Base-by-base conservation (phyloP, 2,888 invertebrate species). In the Hyles lineata region DNA sequence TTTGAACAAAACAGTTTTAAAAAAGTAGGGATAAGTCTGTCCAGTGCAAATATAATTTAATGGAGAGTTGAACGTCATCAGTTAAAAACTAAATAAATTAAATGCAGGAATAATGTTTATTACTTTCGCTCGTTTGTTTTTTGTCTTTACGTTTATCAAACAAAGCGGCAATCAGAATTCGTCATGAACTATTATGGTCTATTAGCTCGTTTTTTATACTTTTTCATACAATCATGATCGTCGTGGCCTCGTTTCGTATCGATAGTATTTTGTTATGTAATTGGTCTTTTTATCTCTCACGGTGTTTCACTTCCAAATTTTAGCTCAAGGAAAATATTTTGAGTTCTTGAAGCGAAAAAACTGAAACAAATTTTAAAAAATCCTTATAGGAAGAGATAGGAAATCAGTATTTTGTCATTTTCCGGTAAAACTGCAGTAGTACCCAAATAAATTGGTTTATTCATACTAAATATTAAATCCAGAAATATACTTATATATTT, bases 151-250 rank as follows among this genome's bases (percentile, higher is more conserved):
- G 23, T 50, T 67, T 67, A 23, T 67, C 67, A 67, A 67, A 67
- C 67, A 50, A 50, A 43, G 67, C 50, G 23, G 67, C 67, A 67
- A 67, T 67, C 67, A 67, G 7, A 67, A 67, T 67, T 67, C 67
- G 67, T 67, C 67, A 67, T 67, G 67, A 67, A 50, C 67, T 7
- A 67, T 67, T 43, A 67, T 67, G 21, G 67, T n/a, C 67, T 17
- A 50, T 67, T 67, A 67, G 67, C 2, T 23, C 15, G 21, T 4
- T 35, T 15, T 63, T 63, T 63, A 32, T 63, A n/a, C 21, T 32
- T 62, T 35, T 35, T 35, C 6, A 67, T 23, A 67, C 67, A 23
- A 23, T 43, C 67, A 67, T 67, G 67, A 67, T 50, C n/a, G 43
- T 50, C n/a, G 15, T 50, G 67, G 43, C 67, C 67, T 67, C 67